phyloP scores from a whole-genome alignment of 2,797 vertebrate species.

The Silurus lanzhouensis region DNA sequence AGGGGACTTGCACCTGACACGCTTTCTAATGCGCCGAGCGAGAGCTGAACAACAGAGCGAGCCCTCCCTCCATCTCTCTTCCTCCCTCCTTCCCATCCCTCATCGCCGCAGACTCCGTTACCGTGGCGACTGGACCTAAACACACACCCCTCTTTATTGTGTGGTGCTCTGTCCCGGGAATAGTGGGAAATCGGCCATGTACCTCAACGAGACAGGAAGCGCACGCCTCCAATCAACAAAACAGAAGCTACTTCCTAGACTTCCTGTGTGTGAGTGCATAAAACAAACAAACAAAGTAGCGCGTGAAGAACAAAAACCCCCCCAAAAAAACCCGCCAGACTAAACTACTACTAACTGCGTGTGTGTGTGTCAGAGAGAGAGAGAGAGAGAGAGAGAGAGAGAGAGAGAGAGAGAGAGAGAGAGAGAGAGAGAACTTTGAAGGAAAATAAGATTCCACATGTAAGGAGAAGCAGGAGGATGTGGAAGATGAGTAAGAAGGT shows the following conservation, averaged over 20 bases:
- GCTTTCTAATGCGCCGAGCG: conserved; percentile 56
- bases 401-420: too few relatives aligned
- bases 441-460: neutral
- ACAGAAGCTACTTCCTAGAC: neutral
- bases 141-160: neutral
- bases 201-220: neutral
- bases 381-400: too few relatives aligned
- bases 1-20: conserved; percentile 64
- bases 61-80: conserved; percentile 58
- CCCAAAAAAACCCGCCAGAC: too few relatives aligned
- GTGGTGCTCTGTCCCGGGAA: neutral
- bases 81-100: conserved; percentile 50
- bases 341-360: too few relatives aligned
- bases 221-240: neutral
- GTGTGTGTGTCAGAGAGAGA: neutral
- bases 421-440: too few relatives aligned
- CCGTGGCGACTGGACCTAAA: conserved; percentile 63
- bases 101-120: conserved; percentile 67
- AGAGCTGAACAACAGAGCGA: conserved; percentile 57
- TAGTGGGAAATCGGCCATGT: neutral
- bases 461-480: neutral
- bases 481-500: neutral
- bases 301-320: too few relatives aligned
- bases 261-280: neutral
- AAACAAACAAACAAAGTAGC: neutral